Evolutionary conservation across 2,113 vertebrate genomes (phyloP).

Genomic region (Apus apus): DNA sequence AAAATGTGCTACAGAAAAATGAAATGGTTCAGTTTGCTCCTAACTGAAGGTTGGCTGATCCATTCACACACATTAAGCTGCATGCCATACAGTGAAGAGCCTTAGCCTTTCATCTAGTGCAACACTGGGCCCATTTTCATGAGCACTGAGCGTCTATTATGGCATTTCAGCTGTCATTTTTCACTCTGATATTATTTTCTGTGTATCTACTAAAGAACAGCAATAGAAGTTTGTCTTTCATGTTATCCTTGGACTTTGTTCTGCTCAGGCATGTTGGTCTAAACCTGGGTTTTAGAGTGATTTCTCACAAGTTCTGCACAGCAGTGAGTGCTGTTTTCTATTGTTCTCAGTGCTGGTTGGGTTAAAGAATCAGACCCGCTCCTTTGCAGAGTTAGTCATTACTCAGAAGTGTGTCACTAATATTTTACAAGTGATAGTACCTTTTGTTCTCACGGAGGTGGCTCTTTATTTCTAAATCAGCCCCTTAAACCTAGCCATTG

Average conservation of each 20-base stretch:
- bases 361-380: not conserved
- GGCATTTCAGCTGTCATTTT: not conserved
- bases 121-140: not conserved
- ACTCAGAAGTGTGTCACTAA: not conserved
- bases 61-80: not conserved
- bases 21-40: not conserved
- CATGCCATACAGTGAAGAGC: not conserved
- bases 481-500: not conserved
- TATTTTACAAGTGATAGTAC: not conserved
- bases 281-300: not conserved
- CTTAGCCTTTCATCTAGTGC: not conserved
- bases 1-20: not conserved
- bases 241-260: not conserved
- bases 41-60: not conserved
- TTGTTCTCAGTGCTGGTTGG: not conserved
- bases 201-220: not conserved
- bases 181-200: not conserved
- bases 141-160: not conserved
- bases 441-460: constrained; percentile 1
- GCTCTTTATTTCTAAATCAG: not conserved
- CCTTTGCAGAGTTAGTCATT: not conserved
- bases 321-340: not conserved
- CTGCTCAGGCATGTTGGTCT: not conserved
- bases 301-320: not conserved
- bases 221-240: not conserved